Percentiles rank a stretch among this genome's conserved stretches.
These are phyloP conservation scores for Colaptes auratus DNA, from an alignment of 2,113 vertebrate genomes.

Conservation along the genomic window DNA sequence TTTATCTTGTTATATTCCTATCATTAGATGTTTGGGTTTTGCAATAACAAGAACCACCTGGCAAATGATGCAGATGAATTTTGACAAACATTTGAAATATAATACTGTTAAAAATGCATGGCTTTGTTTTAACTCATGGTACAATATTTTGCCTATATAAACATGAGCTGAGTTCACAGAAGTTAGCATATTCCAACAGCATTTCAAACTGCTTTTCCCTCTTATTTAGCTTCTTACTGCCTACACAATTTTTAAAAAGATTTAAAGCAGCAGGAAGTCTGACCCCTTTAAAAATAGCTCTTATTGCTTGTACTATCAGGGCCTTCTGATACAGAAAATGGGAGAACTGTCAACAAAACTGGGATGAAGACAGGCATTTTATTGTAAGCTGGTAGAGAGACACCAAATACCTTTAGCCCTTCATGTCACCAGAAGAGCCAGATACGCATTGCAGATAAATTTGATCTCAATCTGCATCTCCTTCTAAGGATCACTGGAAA, in stretches of 20 bases:
- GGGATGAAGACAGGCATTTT: background rate
- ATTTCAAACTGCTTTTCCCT: background rate
- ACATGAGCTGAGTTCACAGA: background rate
- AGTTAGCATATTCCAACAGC: no score
- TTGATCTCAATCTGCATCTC: background rate
- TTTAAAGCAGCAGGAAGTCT: background rate
- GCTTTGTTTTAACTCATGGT: background rate
- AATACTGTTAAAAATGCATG: background rate
- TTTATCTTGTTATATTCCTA: background rate
- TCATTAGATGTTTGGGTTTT: background rate
- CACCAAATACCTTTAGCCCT: fast-evolving
- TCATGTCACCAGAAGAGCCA: background rate
- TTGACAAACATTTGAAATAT: background rate
- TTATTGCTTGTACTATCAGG: background rate
- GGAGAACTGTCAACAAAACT: background rate
- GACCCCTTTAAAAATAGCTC: background rate
- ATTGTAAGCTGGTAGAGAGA: background rate
- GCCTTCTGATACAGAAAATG: background rate
- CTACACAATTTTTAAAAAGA: background rate
- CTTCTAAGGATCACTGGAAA: background rate
- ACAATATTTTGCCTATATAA: background rate
- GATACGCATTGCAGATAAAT: background rate
- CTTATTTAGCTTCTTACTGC: background rate
- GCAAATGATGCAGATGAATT: background rate
- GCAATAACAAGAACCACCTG: background rate